Conservation (phyloP, 2,888 invertebrate species). For the Eupithecia subfuscata region DNA sequence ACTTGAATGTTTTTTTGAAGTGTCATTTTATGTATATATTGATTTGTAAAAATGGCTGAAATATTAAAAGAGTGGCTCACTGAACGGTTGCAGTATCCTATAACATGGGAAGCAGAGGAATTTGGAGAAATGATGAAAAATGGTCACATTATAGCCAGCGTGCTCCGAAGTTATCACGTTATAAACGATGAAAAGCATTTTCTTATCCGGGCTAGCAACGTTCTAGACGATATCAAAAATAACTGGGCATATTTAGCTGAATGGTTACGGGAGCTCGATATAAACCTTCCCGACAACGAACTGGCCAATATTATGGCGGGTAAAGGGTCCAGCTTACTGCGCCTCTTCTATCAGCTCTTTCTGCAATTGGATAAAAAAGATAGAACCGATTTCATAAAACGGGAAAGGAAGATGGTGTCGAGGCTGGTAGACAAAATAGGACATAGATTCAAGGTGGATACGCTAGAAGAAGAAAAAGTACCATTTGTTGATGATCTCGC, state of each 20-base stretch:
- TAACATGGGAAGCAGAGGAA: slow-evolving; percentile 80
- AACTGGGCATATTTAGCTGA: slow-evolving; percentile 80
- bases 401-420: slow-evolving; percentile 74
- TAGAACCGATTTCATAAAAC: slow-evolving; percentile 80
- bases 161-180: slow-evolving; percentile 84
- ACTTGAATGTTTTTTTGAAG: not conserved
- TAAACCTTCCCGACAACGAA: slow-evolving; percentile 73
- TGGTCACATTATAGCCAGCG: slow-evolving; percentile 82
- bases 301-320: slow-evolving; percentile 78
- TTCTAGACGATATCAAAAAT: slow-evolving; percentile 69
- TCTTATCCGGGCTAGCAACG: slow-evolving; percentile 70
- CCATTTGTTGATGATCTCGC: slow-evolving; percentile 72
- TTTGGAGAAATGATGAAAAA: slow-evolving; percentile 84
- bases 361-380: slow-evolving; percentile 84
- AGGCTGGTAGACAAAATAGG: slow-evolving; percentile 68
- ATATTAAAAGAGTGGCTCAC: slow-evolving; percentile 85
- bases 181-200: slow-evolving; percentile 83
- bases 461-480: slow-evolving; percentile 61
- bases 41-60: slow-evolving; percentile 77
- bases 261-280: slow-evolving; percentile 82
- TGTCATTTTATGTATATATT: not conserved
- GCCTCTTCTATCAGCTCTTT: slow-evolving; percentile 86
- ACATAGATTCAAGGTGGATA: slow-evolving; percentile 68
- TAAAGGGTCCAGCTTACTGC: slow-evolving; percentile 78
- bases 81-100: slow-evolving; percentile 79